Base-by-base conservation (phyloP, 2,113 vertebrate genomes). In the Osmerus eperlanus region DNA sequence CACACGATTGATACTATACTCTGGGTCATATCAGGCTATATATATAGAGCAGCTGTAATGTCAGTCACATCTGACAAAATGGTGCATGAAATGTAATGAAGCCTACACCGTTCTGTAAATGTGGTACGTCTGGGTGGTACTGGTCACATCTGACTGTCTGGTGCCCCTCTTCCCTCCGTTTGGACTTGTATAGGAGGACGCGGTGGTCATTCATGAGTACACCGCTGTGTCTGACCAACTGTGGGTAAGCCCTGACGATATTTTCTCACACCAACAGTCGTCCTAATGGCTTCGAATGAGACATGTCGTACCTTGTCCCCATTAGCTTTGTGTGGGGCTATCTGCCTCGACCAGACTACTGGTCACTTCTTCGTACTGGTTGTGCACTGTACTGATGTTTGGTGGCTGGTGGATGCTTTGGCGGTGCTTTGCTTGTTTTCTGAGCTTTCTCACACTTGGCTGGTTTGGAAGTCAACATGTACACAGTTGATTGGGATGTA, bases 221-320 rank as follows among this genome's bases (percentile, higher is more conserved):
- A 83, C 88, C 70, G 60, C 91, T 78, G 77, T 81, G 75, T 92
- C 92, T 92, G 94, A 96, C 84, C 93, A 94, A 92, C 92, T 96
- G 86, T 96, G 93, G 93, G 91, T 97, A 98, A 98, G 94, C 85
- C 73, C 82, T 41, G 41, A 58, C 74, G 68, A 36, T 9, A 16
- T 5, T 3, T 14, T 81, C 81, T 67, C 78, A 52, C 67, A 54
- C 72, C 25, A 8, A 21, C 29, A 19, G 52, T 8, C 7, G 63
- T 25, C 78, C 81, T 72, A 52, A 80, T 76, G 18, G 77, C 78
- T 78, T 64, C 1, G 23, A 3, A 58, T 62, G 53, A 59, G 36
- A 21, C 9, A 9, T 12, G 41, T 47, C 7, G 41, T 5, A 25
- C 32, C 16, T 16, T 2, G 55, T 16, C 55, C 55, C 55, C 3